Conservation (phyloP, 2,888 invertebrate genomes). For the Sminthurinus aureus region DNA sequence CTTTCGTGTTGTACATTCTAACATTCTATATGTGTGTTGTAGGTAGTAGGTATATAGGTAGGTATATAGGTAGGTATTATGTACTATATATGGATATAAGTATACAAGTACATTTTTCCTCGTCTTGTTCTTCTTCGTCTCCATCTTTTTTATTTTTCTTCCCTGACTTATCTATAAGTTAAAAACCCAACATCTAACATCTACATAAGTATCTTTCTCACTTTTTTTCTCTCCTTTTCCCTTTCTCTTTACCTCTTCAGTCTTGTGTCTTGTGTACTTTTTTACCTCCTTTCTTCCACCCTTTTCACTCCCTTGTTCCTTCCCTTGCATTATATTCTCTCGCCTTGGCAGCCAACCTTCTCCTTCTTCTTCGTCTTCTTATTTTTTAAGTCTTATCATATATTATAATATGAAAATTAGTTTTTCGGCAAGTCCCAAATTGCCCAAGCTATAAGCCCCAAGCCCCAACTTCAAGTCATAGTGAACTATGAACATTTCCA, state of each 20-base stretch:
- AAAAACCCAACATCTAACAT: neutral
- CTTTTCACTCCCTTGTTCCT: neutral
- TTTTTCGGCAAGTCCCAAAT: neutral
- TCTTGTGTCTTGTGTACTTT: neutral
- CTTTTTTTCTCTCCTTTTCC: neutral
- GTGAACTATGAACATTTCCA: slow-evolving; percentile 2
- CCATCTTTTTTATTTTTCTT: neutral
- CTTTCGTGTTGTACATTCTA: neutral
- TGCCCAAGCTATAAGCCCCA: too few relatives aligned
- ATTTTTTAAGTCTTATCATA: neutral
- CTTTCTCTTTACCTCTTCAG: neutral
- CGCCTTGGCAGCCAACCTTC: slow-evolving; percentile 7
- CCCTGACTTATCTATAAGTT: neutral
- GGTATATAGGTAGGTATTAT: too few relatives aligned
- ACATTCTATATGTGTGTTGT: too few relatives aligned
- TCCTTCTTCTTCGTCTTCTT: neutral
- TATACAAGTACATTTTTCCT: slow-evolving; percentile 18
- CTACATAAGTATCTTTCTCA: neutral
- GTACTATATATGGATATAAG: neutral
- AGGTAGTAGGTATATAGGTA: too few relatives aligned
- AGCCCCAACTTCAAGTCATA: neutral
- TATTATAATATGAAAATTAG: slow-evolving; percentile 19
- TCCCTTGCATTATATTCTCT: neutral
- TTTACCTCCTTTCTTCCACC: slow-evolving; percentile 13
- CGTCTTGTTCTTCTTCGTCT: slow-evolving; percentile 1